A percentile compares a stretch with the other conserved stretches of the same genome.
These are phyloP conservation scores for Cabera pusaria DNA, from an alignment of 2,888 invertebrate species.

Conservation along the genomic window DNA sequence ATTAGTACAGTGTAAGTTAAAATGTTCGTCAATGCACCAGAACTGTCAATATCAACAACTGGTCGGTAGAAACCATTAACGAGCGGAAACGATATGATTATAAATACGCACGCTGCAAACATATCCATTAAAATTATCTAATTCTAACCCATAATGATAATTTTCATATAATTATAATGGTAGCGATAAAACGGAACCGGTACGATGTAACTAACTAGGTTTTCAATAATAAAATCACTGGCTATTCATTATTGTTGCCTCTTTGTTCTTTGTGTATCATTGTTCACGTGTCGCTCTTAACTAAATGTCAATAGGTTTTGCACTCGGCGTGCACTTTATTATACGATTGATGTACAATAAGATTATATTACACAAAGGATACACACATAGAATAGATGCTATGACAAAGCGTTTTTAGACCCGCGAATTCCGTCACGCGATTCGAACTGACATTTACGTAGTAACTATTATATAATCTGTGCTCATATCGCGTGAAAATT, in stretches of 20 bases:
- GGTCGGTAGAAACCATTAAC: conserved; percentile 11
- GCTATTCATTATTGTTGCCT: conserved; percentile 49
- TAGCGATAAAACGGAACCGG: conserved; percentile 33
- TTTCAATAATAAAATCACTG: conserved; percentile 48
- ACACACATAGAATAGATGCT: conserved; percentile 7
- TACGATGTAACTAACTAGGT: conserved; percentile 30
- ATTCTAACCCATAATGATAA: conserved; percentile 27
- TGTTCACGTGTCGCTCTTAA: conserved; percentile 46
- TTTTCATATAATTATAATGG: conserved; percentile 23
- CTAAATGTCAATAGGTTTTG: conserved; percentile 47
- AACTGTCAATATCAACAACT: conserved; percentile 12
- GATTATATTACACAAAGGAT: background rate
- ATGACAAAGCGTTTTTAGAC: no score
- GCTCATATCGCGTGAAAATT: background rate
- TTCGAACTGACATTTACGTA: no score
- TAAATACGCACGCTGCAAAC: conserved; percentile 26
- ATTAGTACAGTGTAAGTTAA: no score
- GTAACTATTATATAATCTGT: no score
- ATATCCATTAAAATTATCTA: conserved; percentile 32
- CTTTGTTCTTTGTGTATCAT: conserved; percentile 55
- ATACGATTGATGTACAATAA: conserved; percentile 1
- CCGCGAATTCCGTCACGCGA: no score
- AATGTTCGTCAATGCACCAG: no score
- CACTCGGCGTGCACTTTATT: conserved; percentile 35
- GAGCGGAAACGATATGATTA: conserved; percentile 21